Conservation (phyloP, 1,140 invertebrate species). For the Cotesia glomerata region DNA sequence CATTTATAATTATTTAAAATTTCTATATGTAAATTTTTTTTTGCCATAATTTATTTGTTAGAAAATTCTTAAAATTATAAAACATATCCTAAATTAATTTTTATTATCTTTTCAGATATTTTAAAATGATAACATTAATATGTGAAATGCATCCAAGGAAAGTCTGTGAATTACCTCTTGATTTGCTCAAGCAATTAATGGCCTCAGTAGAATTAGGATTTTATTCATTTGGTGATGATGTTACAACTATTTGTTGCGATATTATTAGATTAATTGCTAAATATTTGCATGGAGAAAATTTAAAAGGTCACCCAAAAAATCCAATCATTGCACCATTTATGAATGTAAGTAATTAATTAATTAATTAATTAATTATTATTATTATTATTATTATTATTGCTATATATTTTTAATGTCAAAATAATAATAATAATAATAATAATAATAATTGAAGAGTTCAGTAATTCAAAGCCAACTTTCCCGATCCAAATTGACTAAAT, state of each 20-base stretch:
- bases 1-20: neutral
- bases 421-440: too few species aligned
- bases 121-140: conserved; percentile 70
- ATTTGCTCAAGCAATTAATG: conserved; percentile 69
- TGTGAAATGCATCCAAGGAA: conserved; percentile 74
- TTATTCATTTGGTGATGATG: conserved; percentile 70
- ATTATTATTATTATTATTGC: too few species aligned
- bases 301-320: conserved; percentile 59
- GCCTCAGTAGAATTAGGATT: conserved; percentile 74
- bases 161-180: conserved; percentile 63
- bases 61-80: too few species aligned
- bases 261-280: conserved; percentile 68
- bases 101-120: conserved; percentile 55
- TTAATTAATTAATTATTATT: too few species aligned
- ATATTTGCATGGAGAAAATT: conserved; percentile 55
- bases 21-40: neutral
- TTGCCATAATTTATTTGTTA: too few species aligned
- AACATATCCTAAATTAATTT: neutral
- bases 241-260: conserved; percentile 71
- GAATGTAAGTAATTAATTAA: conserved; percentile 63
- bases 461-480: too few species aligned
- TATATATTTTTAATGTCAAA: too few species aligned
- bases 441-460: too few species aligned
- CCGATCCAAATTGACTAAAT: too few species aligned
- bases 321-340: conserved; percentile 71